Conservation (phyloP, 1,140 invertebrate genomes). For the Zaprionus ornatus region DNA sequence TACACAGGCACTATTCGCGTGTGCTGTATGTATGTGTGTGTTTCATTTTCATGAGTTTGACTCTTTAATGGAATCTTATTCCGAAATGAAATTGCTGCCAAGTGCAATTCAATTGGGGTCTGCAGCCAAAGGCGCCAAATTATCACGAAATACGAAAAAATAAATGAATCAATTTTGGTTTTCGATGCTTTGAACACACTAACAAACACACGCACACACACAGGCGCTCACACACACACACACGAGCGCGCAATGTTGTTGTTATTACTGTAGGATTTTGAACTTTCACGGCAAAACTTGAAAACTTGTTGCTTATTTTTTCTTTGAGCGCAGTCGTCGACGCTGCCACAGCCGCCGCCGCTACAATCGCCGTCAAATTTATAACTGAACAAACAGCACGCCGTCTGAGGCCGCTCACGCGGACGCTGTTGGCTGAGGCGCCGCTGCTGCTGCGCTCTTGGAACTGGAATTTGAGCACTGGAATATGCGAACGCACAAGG, state of each 20-base stretch:
- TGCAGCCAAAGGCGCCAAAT: conserved; percentile 42
- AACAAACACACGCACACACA: conserved; percentile 13
- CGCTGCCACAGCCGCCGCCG: conserved; percentile 4
- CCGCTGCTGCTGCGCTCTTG: conserved; percentile 5
- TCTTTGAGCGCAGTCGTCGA: conserved; percentile 27
- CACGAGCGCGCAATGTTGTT: conserved; percentile 14
- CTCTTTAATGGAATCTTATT: conserved; percentile 28
- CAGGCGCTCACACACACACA: neutral
- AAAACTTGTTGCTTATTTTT: conserved; percentile 46
- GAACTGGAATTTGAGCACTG: conserved; percentile 37
- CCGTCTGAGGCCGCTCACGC: conserved; percentile 7
- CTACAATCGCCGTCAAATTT: conserved; percentile 40
- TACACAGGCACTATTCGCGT: neutral
- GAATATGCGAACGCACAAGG: neutral
- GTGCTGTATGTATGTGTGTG: neutral
- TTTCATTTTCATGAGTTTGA: conserved; percentile 5
- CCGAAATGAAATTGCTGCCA: conserved; percentile 32
- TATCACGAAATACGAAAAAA: conserved; percentile 22
- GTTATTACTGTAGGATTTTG: conserved; percentile 31
- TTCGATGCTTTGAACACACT: conserved; percentile 28
- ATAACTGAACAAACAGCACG: conserved; percentile 43
- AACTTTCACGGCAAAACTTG: conserved; percentile 44
- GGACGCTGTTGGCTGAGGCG: neutral
- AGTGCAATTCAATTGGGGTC: conserved; percentile 43
- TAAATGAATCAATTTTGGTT: conserved; percentile 47